phyloP scores from a whole-genome alignment of 2,113 vertebrate species.

The Canis aureus region DNA sequence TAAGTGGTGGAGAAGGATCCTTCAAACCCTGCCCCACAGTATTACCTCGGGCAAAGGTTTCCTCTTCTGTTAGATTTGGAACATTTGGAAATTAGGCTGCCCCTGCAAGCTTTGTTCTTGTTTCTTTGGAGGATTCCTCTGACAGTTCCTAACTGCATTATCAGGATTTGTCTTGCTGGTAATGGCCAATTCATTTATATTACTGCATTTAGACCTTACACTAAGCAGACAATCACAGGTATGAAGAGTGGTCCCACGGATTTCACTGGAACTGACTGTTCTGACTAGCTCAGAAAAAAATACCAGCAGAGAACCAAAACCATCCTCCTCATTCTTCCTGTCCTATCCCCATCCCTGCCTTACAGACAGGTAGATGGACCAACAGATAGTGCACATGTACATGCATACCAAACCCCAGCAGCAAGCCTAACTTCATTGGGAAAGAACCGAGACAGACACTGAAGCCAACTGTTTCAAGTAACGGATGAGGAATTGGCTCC shows the following conservation, averaged over 20 bases:
- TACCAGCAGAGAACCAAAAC: not conserved
- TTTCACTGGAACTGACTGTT: not conserved
- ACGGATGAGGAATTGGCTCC: not conserved
- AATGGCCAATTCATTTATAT: constrained; percentile 74
- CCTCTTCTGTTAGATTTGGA: not conserved
- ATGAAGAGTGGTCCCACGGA: not conserved
- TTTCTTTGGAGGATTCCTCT: constrained; percentile 66
- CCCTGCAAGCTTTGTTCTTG: constrained; percentile 21
- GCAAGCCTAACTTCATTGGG: not conserved
- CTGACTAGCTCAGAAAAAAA: not conserved
- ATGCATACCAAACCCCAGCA: not conserved
- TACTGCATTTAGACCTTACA: constrained; percentile 48
- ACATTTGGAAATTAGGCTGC: constrained; percentile 17
- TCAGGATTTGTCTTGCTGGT: constrained; percentile 38
- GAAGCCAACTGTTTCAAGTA: not conserved
- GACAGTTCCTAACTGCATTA: constrained; percentile 65
- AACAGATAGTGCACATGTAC: accelerated
- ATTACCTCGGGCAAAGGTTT: not conserved
- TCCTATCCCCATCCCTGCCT: not conserved
- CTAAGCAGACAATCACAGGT: constrained; percentile 46
- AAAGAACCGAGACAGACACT: not conserved
- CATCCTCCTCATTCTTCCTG: not conserved
- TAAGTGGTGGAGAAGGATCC: not conserved
- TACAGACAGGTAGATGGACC: not conserved
- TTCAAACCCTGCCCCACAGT: constrained; percentile 28